phyloP scores from a whole-genome alignment of 2,888 invertebrate species.

The Cylindroiulus punctatus region DNA sequence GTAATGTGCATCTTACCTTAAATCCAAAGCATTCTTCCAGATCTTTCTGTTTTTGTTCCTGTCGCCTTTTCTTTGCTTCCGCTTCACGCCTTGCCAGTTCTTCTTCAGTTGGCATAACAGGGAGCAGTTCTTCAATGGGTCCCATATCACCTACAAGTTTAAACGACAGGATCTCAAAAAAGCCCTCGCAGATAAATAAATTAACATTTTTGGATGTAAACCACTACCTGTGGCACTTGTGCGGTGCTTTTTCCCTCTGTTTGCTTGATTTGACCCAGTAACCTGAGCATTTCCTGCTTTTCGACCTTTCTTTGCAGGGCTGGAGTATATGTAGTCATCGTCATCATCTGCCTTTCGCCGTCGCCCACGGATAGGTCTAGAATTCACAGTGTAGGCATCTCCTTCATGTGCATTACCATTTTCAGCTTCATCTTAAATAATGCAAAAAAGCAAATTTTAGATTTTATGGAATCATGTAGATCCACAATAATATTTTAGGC shows the following conservation, averaged over 20 bases:
- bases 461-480: background rate
- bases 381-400: conserved; percentile 2
- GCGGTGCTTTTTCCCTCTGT: background rate
- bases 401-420: conserved; percentile 1
- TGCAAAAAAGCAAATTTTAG: background rate
- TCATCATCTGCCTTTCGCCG: conserved; percentile 68
- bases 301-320: conserved; percentile 61
- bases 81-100: conserved; percentile 59
- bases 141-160: conserved; percentile 11
- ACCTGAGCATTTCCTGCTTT: background rate
- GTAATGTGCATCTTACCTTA: conserved; percentile 70
- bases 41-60: conserved; percentile 71
- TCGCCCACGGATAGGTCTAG: conserved; percentile 67
- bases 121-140: conserved; percentile 29
- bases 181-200: background rate
- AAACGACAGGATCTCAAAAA: background rate
- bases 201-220: background rate
- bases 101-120: conserved; percentile 56
- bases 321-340: conserved; percentile 58
- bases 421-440: conserved; percentile 19
- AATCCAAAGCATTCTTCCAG: conserved; percentile 86
- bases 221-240: background rate
- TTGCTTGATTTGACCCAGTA: background rate
- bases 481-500: background rate
- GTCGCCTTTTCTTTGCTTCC: conserved; percentile 58